phyloP scores from a whole-genome alignment of 2,113 vertebrate species.

The Lota lota region DNA sequence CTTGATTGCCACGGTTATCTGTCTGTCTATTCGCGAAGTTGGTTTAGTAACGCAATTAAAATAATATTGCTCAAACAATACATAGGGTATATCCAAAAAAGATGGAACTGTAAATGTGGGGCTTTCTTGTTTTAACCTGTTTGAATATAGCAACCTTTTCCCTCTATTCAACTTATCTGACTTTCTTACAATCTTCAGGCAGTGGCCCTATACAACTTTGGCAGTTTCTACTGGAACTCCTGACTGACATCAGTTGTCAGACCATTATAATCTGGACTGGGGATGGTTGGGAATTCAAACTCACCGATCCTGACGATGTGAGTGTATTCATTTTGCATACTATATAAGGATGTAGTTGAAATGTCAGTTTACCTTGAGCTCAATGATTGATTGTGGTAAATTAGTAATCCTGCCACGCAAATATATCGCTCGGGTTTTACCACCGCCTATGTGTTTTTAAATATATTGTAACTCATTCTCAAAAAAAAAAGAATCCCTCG shows the following conservation, averaged over 20 bases:
- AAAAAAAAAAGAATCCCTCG: background rate
- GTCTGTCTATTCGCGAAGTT: background rate
- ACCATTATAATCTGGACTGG: constrained; percentile 88
- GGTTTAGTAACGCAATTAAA: background rate
- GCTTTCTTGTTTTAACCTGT: background rate
- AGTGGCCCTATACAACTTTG: constrained; percentile 89
- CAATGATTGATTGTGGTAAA: background rate
- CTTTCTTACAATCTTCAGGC: constrained; percentile 56
- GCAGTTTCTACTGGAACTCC: constrained; percentile 87
- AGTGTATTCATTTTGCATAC: constrained; percentile 12
- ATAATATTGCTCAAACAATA: background rate
- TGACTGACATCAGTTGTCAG: constrained; percentile 86
- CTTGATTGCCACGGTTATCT: no score
- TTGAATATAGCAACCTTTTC: background rate
- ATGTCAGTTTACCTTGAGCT: background rate
- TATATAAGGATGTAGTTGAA: background rate
- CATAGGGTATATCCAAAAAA: background rate
- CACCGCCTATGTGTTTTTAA: background rate
- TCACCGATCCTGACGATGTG: constrained; percentile 88
- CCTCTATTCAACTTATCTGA: background rate
- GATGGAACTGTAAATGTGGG: background rate
- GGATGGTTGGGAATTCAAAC: constrained; percentile 91
- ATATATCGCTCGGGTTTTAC: background rate
- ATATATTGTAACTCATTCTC: background rate
- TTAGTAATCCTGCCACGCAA: background rate